phyloP scores from a whole-genome alignment of 2,797 vertebrate genomes.

The Galago senegalensis region DNA sequence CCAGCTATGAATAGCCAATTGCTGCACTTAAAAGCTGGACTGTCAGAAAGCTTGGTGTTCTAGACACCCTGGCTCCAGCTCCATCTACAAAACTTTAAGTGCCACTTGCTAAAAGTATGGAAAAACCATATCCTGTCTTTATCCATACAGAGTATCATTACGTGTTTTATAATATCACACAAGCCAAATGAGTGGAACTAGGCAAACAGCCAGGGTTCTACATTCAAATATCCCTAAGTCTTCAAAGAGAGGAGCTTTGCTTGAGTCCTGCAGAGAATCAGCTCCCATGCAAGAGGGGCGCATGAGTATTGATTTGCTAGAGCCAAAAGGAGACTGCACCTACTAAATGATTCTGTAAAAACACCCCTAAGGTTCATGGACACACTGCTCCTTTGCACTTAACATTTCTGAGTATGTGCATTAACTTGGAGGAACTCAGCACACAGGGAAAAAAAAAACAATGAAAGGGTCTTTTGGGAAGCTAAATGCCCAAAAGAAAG shows the following conservation, averaged over 20 bases:
- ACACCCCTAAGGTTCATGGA: not conserved
- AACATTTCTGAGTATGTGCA: not conserved
- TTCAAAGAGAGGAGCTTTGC: not conserved
- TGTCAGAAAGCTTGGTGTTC: constrained; percentile 88
- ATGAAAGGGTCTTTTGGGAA: not conserved
- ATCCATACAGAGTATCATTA: constrained; percentile 85
- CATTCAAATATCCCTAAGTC: not conserved
- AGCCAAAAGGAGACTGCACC: not conserved
- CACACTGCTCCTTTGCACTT: not conserved
- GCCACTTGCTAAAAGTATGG: constrained; percentile 93
- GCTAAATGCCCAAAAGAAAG: constrained; percentile 27
- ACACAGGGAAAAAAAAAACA: not conserved
- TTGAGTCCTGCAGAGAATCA: not conserved
- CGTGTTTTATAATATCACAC: constrained; percentile 67
- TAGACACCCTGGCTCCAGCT: constrained; percentile 94
- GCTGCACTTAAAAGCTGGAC: constrained; percentile 91
- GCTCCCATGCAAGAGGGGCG: not conserved
- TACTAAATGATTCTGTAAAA: not conserved
- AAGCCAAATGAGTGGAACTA: constrained; percentile 41
- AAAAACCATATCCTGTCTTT: constrained; percentile 95
- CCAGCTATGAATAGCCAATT: constrained; percentile 89
- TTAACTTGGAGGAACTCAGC: constrained; percentile 8
- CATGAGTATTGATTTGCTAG: not conserved
- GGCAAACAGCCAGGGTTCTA: constrained; percentile 18
- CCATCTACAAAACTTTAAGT: constrained; percentile 94